Conservation (phyloP, 2,888 invertebrate genomes). For the Rhingia rostrata region DNA sequence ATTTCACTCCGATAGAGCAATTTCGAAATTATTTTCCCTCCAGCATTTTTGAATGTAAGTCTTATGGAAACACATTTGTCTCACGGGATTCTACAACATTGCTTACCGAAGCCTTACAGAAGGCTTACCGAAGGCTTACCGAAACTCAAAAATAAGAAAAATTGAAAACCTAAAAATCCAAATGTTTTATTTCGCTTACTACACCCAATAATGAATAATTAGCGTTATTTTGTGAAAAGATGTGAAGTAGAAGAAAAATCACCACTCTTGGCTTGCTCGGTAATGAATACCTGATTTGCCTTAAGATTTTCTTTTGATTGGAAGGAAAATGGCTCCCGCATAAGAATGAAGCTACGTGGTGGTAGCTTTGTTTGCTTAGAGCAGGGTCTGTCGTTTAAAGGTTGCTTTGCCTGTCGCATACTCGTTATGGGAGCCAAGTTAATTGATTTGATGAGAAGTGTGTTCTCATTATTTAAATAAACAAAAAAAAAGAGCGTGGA, state of each 20-base stretch:
- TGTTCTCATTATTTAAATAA: constrained; percentile 16
- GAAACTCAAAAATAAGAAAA: no score
- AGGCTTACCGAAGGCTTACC: no score
- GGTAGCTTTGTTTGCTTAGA: constrained; percentile 14
- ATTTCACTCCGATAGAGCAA: no score
- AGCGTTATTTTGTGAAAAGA: constrained; percentile 67
- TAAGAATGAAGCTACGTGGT: background rate
- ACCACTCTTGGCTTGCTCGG: constrained; percentile 21
- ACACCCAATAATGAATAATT: constrained; percentile 62
- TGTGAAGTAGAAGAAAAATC: constrained; percentile 29
- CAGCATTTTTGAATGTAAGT: no score
- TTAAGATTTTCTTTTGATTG: constrained; percentile 60
- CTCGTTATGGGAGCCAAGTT: constrained; percentile 23
- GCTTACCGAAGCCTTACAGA: no score
- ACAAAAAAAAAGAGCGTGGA: background rate
- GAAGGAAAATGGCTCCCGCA: constrained; percentile 37
- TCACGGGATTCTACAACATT: no score
- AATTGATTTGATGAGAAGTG: constrained; percentile 50
- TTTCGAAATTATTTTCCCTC: no score
- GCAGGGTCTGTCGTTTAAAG: no score
- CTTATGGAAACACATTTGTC: no score
- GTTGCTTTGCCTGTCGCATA: constrained; percentile 5
- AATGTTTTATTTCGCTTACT: no score
- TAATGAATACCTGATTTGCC: constrained; percentile 41
- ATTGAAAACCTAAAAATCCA: no score